Evolutionary conservation across 2,797 vertebrate species (phyloP).

Genomic region (Danio tinwini): DNA sequence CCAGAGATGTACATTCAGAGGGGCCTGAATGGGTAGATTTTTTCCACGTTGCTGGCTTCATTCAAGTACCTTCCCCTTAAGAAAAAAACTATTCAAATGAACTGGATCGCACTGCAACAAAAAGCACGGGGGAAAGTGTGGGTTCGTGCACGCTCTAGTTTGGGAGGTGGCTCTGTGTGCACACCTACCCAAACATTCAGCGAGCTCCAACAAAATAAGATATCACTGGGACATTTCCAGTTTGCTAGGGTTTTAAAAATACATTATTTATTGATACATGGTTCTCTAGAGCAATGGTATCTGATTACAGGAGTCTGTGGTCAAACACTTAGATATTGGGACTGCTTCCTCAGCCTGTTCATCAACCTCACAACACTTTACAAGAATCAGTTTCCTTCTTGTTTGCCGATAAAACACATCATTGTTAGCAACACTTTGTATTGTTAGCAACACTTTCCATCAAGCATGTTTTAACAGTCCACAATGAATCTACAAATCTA

Average conservation of each 20-base stretch:
- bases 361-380: neutral
- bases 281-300: neutral
- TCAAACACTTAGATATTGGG: neutral
- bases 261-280: neutral
- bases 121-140: constrained; percentile 60
- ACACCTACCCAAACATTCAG: constrained; percentile 84
- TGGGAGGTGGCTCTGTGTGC: constrained; percentile 49
- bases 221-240: constrained; percentile 79
- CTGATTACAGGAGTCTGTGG: neutral
- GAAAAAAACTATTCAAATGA: constrained; percentile 90
- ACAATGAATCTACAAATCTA: neutral
- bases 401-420: neutral
- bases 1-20: constrained; percentile 99
- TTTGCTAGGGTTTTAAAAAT: neutral
- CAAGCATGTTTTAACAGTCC: neutral
- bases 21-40: constrained; percentile 97
- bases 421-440: too few relatives aligned
- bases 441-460: too few relatives aligned
- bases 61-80: constrained; percentile 85
- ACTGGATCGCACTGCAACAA: constrained; percentile 87
- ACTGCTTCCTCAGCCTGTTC: neutral
- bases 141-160: constrained; percentile 29
- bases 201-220: constrained; percentile 87
- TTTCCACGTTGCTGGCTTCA: constrained; percentile 99
- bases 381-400: neutral